Evolutionary conservation across 2,113 vertebrate species (phyloP).

Genomic region (Zosterops borbonicus): DNA sequence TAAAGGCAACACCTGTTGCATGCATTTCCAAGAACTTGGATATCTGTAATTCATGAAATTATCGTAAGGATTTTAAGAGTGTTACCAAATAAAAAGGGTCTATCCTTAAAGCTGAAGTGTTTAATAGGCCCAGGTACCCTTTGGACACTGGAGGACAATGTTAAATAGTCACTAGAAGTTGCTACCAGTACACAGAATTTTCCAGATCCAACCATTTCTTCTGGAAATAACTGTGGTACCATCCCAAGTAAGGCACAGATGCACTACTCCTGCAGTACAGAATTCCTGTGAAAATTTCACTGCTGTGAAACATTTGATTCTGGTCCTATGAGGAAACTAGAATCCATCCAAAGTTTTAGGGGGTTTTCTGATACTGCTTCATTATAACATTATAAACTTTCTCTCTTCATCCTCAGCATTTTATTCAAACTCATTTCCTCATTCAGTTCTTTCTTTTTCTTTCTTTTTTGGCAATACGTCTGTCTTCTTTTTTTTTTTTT

Average conservation of each 20-base stretch:
- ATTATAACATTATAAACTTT: background rate
- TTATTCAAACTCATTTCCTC: background rate
- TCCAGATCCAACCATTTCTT: background rate
- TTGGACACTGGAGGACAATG: background rate
- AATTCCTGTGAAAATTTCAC: background rate
- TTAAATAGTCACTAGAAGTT: background rate
- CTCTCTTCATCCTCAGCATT: background rate
- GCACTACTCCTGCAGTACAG: background rate
- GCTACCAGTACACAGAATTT: background rate
- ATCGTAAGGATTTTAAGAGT: background rate
- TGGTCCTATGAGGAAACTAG: background rate
- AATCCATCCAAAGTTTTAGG: background rate
- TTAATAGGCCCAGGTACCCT: rapidly evolving
- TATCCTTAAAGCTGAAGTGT: background rate
- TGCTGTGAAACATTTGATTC: background rate
- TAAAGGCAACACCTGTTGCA: background rate
- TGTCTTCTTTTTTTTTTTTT: background rate
- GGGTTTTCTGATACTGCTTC: background rate
- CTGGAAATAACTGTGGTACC: background rate
- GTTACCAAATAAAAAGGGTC: too few species aligned
- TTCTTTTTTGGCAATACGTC: background rate
- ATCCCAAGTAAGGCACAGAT: rapidly evolving
- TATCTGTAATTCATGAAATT: background rate
- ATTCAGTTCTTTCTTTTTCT: background rate
- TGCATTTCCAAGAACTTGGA: background rate